Evolutionary conservation across 2,113 vertebrate genomes (phyloP).

Genomic region (Mustela nigripes): DNA sequence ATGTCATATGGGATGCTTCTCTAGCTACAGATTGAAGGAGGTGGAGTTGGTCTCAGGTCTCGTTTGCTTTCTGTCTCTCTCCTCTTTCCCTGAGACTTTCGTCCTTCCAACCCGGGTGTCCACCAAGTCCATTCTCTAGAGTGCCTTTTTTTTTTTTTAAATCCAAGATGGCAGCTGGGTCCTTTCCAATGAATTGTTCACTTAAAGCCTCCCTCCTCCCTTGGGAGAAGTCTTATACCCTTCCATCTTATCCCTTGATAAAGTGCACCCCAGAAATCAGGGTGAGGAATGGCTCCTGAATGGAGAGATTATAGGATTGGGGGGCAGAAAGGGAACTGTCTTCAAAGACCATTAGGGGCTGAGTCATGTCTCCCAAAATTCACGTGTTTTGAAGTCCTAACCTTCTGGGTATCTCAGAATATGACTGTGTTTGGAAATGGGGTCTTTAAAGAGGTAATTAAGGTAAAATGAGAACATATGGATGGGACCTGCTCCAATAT

Average conservation of each 20-base stretch:
- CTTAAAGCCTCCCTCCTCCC: neutral
- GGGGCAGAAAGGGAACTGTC: neutral
- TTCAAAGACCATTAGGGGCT: neutral
- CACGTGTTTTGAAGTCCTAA: neutral
- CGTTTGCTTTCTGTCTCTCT: neutral
- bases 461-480: neutral
- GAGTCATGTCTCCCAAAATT: neutral
- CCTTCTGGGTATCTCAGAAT: neutral
- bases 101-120: neutral
- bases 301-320: neutral
- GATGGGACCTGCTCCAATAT: neutral
- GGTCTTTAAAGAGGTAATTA: neutral
- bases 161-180: neutral
- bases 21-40: neutral
- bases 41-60: neutral
- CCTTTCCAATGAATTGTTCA: neutral
- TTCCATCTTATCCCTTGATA: neutral
- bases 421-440: neutral
- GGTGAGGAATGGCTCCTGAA: neutral
- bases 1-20: neutral
- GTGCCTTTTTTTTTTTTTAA: neutral
- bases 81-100: neutral
- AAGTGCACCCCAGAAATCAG: neutral
- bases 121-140: neutral
- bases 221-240: neutral